Evolutionary conservation across 2,888 invertebrate genomes (phyloP).

Genomic region (Thelaira solivaga): DNA sequence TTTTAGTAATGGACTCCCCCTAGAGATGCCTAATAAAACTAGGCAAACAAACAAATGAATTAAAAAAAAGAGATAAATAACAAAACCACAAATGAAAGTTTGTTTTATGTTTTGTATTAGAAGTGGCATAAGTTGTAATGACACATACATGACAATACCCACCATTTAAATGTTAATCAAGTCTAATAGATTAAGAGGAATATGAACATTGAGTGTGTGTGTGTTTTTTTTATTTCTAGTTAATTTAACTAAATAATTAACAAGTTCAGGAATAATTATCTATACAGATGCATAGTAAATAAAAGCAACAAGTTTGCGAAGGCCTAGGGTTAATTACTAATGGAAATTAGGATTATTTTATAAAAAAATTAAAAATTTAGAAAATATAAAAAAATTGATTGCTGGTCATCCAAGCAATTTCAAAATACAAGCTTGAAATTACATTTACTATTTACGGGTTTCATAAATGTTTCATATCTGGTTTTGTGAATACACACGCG

Average conservation of each 20-base stretch:
- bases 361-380: neutral
- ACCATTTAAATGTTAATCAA: constrained; percentile 16
- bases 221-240: constrained; percentile 21
- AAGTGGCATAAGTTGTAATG: too few species aligned
- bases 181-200: constrained; percentile 5
- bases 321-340: neutral
- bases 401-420: too few species aligned
- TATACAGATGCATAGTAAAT: neutral
- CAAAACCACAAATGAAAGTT: constrained; percentile 49
- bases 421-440: too few species aligned
- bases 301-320: constrained; percentile 8
- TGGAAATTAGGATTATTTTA: neutral
- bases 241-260: constrained; percentile 52
- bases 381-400: too few species aligned
- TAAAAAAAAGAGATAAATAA: too few species aligned
- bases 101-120: neutral
- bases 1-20: constrained; percentile 57
- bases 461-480: too few species aligned
- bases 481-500: too few species aligned
- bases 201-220: neutral
- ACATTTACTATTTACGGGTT: too few species aligned
- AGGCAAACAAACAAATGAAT: neutral
- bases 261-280: constrained; percentile 27
- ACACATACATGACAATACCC: constrained; percentile 13
- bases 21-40: constrained; percentile 41